Percentiles rank a stretch among this genome's conserved stretches.
Conservation (phyloP, 92 coral and sea anemone species). For the Anthopleura xanthogrammica region DNA sequence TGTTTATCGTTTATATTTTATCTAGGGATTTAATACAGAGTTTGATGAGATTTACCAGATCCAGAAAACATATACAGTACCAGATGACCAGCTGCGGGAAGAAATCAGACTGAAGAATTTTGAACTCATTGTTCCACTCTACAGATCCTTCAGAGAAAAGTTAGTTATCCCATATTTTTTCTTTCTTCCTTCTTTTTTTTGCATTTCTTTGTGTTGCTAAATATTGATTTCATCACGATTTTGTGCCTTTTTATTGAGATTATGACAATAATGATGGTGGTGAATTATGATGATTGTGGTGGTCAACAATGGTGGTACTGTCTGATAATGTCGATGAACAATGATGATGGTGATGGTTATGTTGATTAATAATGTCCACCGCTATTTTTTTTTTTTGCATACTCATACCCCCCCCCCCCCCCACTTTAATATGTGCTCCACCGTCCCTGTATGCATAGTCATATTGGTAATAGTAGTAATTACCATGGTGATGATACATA, state of each 20-base stretch:
- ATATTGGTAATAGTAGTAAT: neutral
- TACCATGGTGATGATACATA: neutral
- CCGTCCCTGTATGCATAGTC: no score
- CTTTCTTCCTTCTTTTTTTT: neutral
- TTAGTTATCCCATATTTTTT: slow-evolving; percentile 39
- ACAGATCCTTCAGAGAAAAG: slow-evolving; percentile 82
- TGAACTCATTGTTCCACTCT: slow-evolving; percentile 74
- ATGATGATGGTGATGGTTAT: neutral
- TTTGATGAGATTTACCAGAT: slow-evolving; percentile 92
- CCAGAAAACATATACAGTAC: slow-evolving; percentile 96
- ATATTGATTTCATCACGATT: no score
- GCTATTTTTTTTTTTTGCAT: no score
- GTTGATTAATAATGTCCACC: no score
- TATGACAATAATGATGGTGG: neutral
- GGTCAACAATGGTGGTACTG: neutral
- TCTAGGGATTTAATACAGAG: slow-evolving; percentile 95
- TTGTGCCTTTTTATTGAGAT: no score
- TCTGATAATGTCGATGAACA: neutral
- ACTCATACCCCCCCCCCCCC: no score
- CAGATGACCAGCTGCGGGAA: slow-evolving; percentile 86
- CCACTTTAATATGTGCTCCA: no score
- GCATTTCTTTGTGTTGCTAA: neutral
- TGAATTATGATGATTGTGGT: no score
- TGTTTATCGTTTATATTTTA: neutral
- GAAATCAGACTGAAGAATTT: slow-evolving; percentile 82